A percentile compares a stretch with the other conserved stretches of the same genome.
These are phyloP conservation scores for Thysanoteuthis rhombus DNA, from an alignment of 2,888 invertebrate species.

Conservation along the genomic window DNA sequence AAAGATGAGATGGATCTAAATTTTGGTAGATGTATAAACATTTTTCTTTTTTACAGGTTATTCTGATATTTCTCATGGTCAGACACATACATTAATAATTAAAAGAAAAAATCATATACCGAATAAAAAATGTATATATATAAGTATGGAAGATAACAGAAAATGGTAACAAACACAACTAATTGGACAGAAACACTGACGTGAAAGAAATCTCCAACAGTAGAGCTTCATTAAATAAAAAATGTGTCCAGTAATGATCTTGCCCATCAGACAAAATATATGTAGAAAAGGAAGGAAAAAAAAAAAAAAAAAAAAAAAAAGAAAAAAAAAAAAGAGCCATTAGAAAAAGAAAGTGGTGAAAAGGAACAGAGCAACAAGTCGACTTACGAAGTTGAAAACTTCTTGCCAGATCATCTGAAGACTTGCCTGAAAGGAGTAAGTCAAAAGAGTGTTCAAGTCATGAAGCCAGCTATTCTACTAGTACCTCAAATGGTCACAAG, in stretches of 20 bases:
- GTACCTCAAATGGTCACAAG: background rate
- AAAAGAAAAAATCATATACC: too few relatives aligned
- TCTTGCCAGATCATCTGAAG: background rate
- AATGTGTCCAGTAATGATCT: background rate
- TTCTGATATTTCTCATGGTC: too few relatives aligned
- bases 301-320: background rate
- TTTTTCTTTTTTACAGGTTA: too few relatives aligned
- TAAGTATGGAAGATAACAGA: too few relatives aligned
- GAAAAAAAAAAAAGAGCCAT: background rate
- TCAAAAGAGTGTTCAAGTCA: background rate
- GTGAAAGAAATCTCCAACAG: background rate
- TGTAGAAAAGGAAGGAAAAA: background rate
- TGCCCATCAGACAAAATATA: background rate
- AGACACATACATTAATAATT: too few relatives aligned
- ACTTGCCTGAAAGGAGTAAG: background rate
- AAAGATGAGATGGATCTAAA: too few relatives aligned
- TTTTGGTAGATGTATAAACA: too few relatives aligned
- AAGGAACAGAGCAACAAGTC: background rate
- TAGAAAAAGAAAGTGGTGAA: background rate
- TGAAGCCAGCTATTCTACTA: background rate
- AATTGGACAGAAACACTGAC: too few relatives aligned
- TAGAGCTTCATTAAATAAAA: background rate
- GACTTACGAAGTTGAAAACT: constrained; percentile 12
- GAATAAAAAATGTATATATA: too few relatives aligned
- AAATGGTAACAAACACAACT: too few relatives aligned